Conservation (phyloP, 2,888 invertebrate species). For the Gortyna flavago region DNA sequence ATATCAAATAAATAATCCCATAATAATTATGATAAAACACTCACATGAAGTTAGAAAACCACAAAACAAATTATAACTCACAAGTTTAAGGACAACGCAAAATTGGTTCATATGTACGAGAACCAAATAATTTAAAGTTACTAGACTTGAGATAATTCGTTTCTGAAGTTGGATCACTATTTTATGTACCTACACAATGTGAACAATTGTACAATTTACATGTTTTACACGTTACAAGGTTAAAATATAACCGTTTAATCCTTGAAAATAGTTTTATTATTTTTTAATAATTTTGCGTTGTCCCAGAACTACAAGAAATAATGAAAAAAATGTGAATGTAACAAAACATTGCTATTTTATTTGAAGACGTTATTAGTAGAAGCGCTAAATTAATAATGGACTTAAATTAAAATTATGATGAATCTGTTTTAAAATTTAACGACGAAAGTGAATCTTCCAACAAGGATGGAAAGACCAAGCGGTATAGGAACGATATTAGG, state of each 20-base stretch:
- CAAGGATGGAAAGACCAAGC: not conserved
- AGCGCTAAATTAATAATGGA: not conserved
- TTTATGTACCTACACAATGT: not conserved
- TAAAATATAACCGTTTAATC: not conserved
- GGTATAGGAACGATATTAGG: not conserved
- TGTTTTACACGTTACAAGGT: slow-evolving; percentile 1
- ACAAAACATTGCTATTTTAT: slow-evolving; percentile 35
- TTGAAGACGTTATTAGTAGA: not conserved
- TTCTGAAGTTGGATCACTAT: not conserved
- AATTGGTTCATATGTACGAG: not conserved
- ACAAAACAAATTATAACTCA: slow-evolving; percentile 4
- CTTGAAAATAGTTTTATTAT: not conserved
- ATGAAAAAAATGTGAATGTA: slow-evolving; percentile 18
- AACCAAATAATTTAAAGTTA: slow-evolving; percentile 4
- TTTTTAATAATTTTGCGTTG: slow-evolving; percentile 15
- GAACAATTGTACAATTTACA: slow-evolving; percentile 29
- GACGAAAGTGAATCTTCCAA: not conserved
- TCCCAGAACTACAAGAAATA: not conserved
- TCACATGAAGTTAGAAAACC: slow-evolving; percentile 11
- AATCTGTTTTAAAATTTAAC: not conserved
- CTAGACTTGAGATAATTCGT: slow-evolving; percentile 8
- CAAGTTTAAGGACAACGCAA: slow-evolving; percentile 25
- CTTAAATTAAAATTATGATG: not conserved
- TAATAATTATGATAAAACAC: not conserved
- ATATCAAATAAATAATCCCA: not conserved